Evolutionary conservation across 2,113 vertebrate genomes (phyloP), one percentile per base, ranked within the genome.

Genomic region (Nycticorax nycticorax): DNA sequence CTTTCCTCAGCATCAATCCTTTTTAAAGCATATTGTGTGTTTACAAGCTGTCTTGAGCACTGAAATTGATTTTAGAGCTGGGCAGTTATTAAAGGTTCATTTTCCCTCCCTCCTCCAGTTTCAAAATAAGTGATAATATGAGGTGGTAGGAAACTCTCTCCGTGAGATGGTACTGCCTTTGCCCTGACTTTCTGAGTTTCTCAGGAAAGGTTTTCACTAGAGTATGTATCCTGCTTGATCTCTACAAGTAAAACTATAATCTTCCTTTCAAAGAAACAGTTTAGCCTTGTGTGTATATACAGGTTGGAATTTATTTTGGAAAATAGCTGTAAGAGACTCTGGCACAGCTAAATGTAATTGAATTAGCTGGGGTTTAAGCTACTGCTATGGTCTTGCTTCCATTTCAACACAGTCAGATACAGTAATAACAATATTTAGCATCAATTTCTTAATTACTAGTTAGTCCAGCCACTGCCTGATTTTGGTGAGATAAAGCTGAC

Each of bases 291-390:
- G 74, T 83, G 33, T 89, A 89, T 63, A 59, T 45, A 62, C 74
- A 91, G 77, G 74, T 73, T 91, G 77, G 81, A 95, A 93, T 91
- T 97, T 96, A 92, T 93, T 96, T 96, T 85, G 81, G 77, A 95
- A 97, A 92, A 82, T 55, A 85, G 10, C 81, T 47, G 14, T 80
- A 71, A 87, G 50, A 96, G 50, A 91, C 19, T 73, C 71, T 76
- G 57, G 84, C 77, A 89, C 53, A 88, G 96, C 67, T 89, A 82
- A 95, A 94, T 71, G 37, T 88, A 89, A 96, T 89, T 64, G 24
- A 95, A 95, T 97, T 96, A 95, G 45, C 35, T 76, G 84, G 63
- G 69, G 32, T 73, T 93, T 92, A 82, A 75, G 69, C 74, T 85
- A 67, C n/a, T 83, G 87, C 50, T 85, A 37, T 47, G 80, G 62